Evolutionary conservation across 1,140 invertebrate genomes (phyloP).

Genomic region (Drosophila sturtevanti): DNA sequence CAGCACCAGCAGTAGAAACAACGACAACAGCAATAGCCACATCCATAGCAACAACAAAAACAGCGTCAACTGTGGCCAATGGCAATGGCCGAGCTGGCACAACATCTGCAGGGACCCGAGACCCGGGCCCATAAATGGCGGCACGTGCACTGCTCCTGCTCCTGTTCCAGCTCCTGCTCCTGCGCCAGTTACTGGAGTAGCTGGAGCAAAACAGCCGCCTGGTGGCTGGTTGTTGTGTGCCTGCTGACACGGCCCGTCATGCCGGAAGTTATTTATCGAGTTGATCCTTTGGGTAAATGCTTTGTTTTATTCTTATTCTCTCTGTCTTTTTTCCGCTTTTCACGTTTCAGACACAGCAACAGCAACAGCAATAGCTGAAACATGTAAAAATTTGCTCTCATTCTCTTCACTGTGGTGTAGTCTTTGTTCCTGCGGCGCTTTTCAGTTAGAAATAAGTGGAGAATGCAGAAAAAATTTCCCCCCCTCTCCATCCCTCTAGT

Average conservation of each 20-base stretch:
- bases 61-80: constrained; percentile 43
- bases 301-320: constrained; percentile 60
- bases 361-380: constrained; percentile 1
- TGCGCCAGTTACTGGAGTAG: constrained; percentile 42
- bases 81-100: constrained; percentile 53
- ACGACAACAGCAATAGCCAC: constrained; percentile 20
- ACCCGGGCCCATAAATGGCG: constrained; percentile 10
- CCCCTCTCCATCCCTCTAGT: no score
- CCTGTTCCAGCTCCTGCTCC: constrained; percentile 10
- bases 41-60: constrained; percentile 14
- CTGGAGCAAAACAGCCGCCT: constrained; percentile 50
- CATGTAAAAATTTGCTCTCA: constrained; percentile 31
- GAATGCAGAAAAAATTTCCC: neutral
- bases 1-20: constrained; percentile 9
- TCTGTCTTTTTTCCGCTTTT: constrained; percentile 40
- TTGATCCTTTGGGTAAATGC: constrained; percentile 80
- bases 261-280: constrained; percentile 77
- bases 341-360: constrained; percentile 17
- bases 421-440: constrained; percentile 39
- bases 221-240: constrained; percentile 53
- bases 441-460: constrained; percentile 44
- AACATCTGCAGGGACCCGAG: constrained; percentile 41
- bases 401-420: constrained; percentile 25
- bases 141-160: constrained; percentile 7
- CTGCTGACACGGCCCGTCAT: constrained; percentile 67